Evolutionary conservation across 2,797 vertebrate genomes (phyloP).

Genomic region (Hippocampus kuda): DNA sequence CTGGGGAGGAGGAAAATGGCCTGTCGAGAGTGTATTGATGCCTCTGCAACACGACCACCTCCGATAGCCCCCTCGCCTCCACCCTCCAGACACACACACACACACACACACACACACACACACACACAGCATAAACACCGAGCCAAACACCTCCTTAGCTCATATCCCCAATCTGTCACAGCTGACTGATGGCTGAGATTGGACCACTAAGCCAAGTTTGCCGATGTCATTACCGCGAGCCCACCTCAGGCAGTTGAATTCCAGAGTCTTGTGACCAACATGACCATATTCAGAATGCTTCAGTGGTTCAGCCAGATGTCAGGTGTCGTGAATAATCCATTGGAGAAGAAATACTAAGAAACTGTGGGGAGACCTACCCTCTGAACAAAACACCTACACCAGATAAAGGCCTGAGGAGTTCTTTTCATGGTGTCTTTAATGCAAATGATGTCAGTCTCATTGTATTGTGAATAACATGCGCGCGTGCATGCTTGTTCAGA

Average conservation of each 20-base stretch:
- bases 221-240: constrained; percentile 56
- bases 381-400: constrained; percentile 17
- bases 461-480: constrained; percentile 27
- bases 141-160: constrained; percentile 65
- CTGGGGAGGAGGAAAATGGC: constrained; percentile 67
- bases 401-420: constrained; percentile 12
- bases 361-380: constrained; percentile 21
- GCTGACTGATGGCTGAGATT: constrained; percentile 66
- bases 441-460: constrained; percentile 40
- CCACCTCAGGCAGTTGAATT: constrained; percentile 60
- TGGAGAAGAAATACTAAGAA: constrained; percentile 21
- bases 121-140: constrained; percentile 47
- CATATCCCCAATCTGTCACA: constrained; percentile 69
- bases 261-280: constrained; percentile 22
- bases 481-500: constrained; percentile 17
- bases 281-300: constrained; percentile 33
- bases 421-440: constrained; percentile 20
- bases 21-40: constrained; percentile 70
- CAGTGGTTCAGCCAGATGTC: constrained; percentile 40
- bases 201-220: constrained; percentile 59
- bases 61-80: constrained; percentile 41
- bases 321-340: constrained; percentile 43
- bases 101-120: constrained; percentile 32
- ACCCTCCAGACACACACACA: constrained; percentile 32
- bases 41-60: constrained; percentile 66